Percentiles rank a stretch among this genome's conserved stretches.
These are phyloP conservation scores for Tetramorium parvispinum DNA, from an alignment of 1,140 invertebrate genomes.

Conservation along the genomic window DNA sequence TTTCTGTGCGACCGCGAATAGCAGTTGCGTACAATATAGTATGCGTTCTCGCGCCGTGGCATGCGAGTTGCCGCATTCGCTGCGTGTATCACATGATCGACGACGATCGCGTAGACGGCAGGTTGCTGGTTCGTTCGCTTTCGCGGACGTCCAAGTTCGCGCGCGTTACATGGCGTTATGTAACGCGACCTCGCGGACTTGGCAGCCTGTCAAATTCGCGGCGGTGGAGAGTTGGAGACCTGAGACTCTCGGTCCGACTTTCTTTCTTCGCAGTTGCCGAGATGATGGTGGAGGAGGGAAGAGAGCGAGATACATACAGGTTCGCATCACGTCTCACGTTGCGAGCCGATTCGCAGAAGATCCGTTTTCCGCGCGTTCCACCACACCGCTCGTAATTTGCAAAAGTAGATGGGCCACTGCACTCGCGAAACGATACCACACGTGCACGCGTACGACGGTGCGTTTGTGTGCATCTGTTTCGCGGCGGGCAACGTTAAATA, in stretches of 20 bases:
- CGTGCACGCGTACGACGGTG: background rate
- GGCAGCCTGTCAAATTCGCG: conserved; percentile 70
- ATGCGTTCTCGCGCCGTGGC: background rate
- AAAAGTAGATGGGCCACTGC: background rate
- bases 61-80: background rate
- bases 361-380: conserved; percentile 23
- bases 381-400: conserved; percentile 29
- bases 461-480: conserved; percentile 1
- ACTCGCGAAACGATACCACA: conserved; percentile 15
- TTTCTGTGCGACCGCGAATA: conserved; percentile 16
- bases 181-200: conserved; percentile 70
- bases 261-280: conserved; percentile 35
- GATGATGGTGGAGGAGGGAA: too few relatives aligned
- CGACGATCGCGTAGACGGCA: background rate
- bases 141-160: conserved; percentile 49
- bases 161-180: conserved; percentile 62
- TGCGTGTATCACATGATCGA: conserved; percentile 26
- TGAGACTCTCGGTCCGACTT: background rate
- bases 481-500: background rate
- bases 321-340: conserved; percentile 23
- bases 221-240: background rate
- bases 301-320: background rate
- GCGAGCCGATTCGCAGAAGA: conserved; percentile 29
- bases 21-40: background rate
- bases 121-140: conserved; percentile 13